Percentiles rank a stretch among this genome's conserved stretches.
Evolutionary conservation across 2,113 vertebrate species (phyloP).

Genomic region (Ictidomys tridecemlineatus): DNA sequence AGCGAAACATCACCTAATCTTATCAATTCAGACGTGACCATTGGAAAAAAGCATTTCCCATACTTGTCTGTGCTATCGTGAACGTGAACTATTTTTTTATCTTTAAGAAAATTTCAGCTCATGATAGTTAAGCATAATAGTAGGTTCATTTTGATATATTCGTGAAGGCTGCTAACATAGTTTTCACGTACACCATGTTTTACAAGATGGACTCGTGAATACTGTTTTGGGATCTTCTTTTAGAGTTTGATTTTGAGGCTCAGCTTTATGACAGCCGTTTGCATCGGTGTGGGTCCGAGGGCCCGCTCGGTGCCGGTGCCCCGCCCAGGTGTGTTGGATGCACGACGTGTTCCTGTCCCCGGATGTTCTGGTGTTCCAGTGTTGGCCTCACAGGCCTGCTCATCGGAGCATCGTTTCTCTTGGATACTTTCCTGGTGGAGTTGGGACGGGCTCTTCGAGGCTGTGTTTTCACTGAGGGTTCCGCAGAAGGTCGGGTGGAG

Average conservation of each 20-base stretch:
- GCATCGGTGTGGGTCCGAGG: not conserved
- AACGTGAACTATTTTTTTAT: not conserved
- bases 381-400: not conserved
- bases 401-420: not conserved
- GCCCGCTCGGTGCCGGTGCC: not conserved
- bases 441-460: not conserved
- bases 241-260: not conserved
- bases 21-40: not conserved
- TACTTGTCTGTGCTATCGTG: not conserved
- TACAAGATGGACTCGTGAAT: not conserved
- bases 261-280: not conserved
- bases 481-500: constrained; percentile 43
- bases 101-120: no score
- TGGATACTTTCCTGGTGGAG: constrained; percentile 19
- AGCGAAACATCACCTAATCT: not conserved
- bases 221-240: not conserved
- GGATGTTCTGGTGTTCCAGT: not conserved
- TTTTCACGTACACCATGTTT: no score
- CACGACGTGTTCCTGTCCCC: no score
- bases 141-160: no score
- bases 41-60: not conserved
- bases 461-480: not conserved
- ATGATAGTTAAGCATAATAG: no score
- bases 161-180: no score
- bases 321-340: no score